Conservation (phyloP, 2,888 invertebrate species). For the Hemithea aestivaria region DNA sequence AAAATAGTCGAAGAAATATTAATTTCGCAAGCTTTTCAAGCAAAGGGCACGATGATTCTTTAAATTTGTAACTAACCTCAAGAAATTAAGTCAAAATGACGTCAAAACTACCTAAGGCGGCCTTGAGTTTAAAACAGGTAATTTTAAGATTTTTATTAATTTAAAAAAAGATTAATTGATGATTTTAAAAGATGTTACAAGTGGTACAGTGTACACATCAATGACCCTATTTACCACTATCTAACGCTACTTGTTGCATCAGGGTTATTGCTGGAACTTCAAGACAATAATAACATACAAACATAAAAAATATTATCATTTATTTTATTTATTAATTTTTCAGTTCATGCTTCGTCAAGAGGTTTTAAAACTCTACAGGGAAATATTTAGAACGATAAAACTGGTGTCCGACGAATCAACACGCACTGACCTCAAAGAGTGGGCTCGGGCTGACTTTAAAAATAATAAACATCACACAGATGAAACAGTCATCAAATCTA, state of each 20-base stretch:
- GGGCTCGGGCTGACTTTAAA: conserved; percentile 87
- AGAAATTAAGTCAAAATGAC: conserved; percentile 1
- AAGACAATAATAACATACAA: too few species aligned
- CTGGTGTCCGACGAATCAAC: conserved; percentile 82
- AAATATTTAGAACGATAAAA: conserved; percentile 83
- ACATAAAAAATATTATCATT: too few species aligned
- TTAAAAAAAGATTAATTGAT: too few species aligned
- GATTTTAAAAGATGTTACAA: too few species aligned
- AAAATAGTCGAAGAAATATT: too few species aligned
- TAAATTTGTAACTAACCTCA: background rate
- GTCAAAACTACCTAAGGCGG: conserved; percentile 65
- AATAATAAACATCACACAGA: conserved; percentile 84
- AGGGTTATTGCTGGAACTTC: too few species aligned
- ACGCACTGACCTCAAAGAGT: conserved; percentile 82
- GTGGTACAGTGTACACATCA: too few species aligned
- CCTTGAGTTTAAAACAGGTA: conserved; percentile 82
- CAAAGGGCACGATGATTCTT: too few species aligned
- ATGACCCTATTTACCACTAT: too few species aligned
- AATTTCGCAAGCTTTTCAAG: background rate
- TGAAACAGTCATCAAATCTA: conserved; percentile 85
- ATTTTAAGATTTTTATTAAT: background rate
- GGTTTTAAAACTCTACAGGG: conserved; percentile 86
- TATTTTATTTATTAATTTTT: conserved; percentile 33
- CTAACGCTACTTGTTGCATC: too few species aligned
- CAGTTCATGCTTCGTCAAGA: conserved; percentile 90